Evolutionary conservation across 2,113 vertebrate species (phyloP), one percentile per base, ranked within the genome.

Genomic region (Trochalopteron elliotii): DNA sequence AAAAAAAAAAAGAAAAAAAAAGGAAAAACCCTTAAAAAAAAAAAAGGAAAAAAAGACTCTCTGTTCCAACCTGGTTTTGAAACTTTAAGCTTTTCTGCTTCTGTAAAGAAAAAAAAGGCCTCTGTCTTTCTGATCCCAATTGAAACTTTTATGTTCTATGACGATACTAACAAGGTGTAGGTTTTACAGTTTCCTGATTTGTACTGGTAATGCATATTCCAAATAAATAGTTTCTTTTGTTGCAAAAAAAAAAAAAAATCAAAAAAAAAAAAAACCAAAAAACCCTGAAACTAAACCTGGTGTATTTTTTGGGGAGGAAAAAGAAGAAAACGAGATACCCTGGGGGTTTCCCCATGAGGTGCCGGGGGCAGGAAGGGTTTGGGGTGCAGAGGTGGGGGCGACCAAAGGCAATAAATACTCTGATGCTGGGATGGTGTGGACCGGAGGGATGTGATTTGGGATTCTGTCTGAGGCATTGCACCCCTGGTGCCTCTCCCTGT

Each of bases 171-270:
- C 98, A 99, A 98, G 98, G 97, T 98, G 98, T 99, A 98, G 98
- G 98, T 98, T 99, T 99, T 98, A 98, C 98, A 98, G 98, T 98
- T 98, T 99, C 98, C 99, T 99, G 95, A 99, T 99, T 99, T 99
- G 98, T 99, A 99, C 98, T 99, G 98, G 98, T 99, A 98, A 99
- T 99, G 98, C 98, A 98, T 99, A 99, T 99, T 99, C 98, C 98
- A 98, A 99, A 99, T 99, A 99, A 99, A 99, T 98, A 97, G 97
- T 98, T 99, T 98, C 98, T 99, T 99, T 99, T 99, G 98, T 99
- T 99, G 98, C 98, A 98, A 98, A 98, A 93, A 95, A 92, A 93
- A 90, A 91, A 63, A 59, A 67, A 67, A 27, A 75, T 42, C 10
- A 5, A 9, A 27, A 76, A 27, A 76, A 67, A 61, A 72, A 83